These are phyloP conservation scores for Dicerorhinus sumatrensis DNA, from an alignment of 2,113 vertebrate species.

Conservation along the genomic window DNA sequence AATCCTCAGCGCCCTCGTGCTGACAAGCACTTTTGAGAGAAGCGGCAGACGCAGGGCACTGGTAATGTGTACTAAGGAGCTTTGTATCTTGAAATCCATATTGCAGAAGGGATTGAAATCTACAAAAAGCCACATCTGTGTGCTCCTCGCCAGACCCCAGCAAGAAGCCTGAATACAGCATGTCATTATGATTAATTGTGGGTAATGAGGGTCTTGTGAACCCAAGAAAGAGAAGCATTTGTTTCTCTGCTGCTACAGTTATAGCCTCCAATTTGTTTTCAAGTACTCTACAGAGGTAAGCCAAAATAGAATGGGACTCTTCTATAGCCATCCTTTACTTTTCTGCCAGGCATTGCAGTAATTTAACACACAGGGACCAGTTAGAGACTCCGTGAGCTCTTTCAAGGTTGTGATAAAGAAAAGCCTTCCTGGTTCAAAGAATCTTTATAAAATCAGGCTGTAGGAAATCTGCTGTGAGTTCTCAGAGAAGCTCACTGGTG, in stretches of 20 bases:
- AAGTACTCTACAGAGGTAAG: constrained; percentile 68
- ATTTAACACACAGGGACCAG: constrained; percentile 18
- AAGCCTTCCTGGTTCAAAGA: constrained; percentile 36
- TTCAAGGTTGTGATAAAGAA: constrained; percentile 54
- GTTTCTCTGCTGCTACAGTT: constrained; percentile 84
- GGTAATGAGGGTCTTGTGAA: constrained; percentile 90
- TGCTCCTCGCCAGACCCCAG: constrained; percentile 80
- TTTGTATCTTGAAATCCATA: constrained; percentile 78
- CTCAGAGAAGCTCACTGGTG: neutral
- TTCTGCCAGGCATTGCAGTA: constrained; percentile 50
- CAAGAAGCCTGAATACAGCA: constrained; percentile 84
- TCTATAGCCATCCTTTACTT: constrained; percentile 78
- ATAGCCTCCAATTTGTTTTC: constrained; percentile 85
- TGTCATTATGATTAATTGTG: constrained; percentile 91
- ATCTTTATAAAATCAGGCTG: constrained; percentile 29
- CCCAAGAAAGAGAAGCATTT: constrained; percentile 87
- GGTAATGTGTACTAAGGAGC: constrained; percentile 80
- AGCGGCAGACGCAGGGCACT: constrained; percentile 69
- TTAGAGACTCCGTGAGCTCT: constrained; percentile 49
- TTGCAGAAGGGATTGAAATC: constrained; percentile 81
- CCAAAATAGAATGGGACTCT: constrained; percentile 80
- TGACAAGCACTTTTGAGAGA: constrained; percentile 46
- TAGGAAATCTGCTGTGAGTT: constrained; percentile 31
- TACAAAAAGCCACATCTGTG: constrained; percentile 83
- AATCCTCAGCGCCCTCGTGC: neutral